A percentile compares a stretch with the other conserved stretches of the same genome.
phyloP scores from a whole-genome alignment of 1,140 invertebrate genomes.

The Homalodisca vitripennis region DNA sequence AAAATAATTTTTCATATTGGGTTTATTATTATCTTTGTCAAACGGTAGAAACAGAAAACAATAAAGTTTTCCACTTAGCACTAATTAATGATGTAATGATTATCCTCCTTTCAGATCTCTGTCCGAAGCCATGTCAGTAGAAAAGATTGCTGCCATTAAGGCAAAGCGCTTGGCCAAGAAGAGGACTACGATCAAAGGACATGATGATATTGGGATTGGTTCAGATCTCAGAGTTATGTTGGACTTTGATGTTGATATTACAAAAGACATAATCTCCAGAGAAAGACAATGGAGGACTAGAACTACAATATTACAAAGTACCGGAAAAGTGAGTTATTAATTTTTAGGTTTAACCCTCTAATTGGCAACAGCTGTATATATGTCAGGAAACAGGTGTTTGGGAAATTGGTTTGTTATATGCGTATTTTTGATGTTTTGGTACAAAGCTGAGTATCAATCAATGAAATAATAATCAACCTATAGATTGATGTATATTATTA shows the following conservation, averaged over 20 bases:
- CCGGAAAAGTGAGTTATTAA: slow-evolving; percentile 73
- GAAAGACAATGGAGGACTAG: slow-evolving; percentile 95
- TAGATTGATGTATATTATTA: too few relatives aligned
- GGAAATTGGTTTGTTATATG: too few relatives aligned
- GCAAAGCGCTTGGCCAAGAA: slow-evolving; percentile 96
- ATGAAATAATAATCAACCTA: too few relatives aligned
- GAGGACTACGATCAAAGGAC: slow-evolving; percentile 92
- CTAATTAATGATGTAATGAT: too few relatives aligned
- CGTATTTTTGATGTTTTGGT: too few relatives aligned
- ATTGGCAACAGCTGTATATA: too few relatives aligned
- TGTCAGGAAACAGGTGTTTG: too few relatives aligned
- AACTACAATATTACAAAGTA: slow-evolving; percentile 93
- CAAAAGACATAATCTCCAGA: slow-evolving; percentile 92
- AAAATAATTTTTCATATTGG: too few relatives aligned
- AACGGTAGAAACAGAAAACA: too few relatives aligned
- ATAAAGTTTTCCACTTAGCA: too few relatives aligned
- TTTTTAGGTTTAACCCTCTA: slow-evolving; percentile 5
- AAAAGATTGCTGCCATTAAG: slow-evolving; percentile 97
- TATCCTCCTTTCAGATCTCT: slow-evolving; percentile 78
- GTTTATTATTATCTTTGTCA: too few relatives aligned
- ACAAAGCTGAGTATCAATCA: slow-evolving; percentile 16
- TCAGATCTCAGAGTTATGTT: slow-evolving; percentile 85
- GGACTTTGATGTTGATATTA: slow-evolving; percentile 94
- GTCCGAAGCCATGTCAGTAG: slow-evolving; percentile 94
- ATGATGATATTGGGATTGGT: slow-evolving; percentile 82